Evolutionary conservation across 2,888 invertebrate genomes (phyloP).

Genomic region (Coecobrya sp.): DNA sequence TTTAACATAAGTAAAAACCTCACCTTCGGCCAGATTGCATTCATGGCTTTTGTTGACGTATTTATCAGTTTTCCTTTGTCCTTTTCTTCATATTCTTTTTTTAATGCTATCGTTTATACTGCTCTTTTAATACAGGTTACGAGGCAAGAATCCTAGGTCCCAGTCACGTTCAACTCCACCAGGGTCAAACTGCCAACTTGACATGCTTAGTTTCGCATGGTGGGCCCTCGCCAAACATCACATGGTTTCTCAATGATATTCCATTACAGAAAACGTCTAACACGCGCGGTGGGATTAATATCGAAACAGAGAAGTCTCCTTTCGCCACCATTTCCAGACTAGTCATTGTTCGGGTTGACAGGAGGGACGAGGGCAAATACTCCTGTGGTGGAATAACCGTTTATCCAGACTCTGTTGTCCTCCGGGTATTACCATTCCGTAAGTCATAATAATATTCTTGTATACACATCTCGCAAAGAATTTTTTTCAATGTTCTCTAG

Average conservation of each 20-base stretch:
- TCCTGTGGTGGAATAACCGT: slow-evolving; percentile 84
- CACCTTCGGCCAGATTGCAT: background rate
- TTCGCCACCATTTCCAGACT: slow-evolving; percentile 82
- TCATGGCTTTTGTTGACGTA: background rate
- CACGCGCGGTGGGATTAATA: slow-evolving; percentile 82
- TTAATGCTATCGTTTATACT: background rate
- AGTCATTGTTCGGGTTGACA: slow-evolving; percentile 82
- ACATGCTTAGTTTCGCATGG: slow-evolving; percentile 84
- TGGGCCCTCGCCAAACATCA: slow-evolving; percentile 82
- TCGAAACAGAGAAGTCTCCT: slow-evolving; percentile 83
- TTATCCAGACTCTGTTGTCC: slow-evolving; percentile 82
- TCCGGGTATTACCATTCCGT: slow-evolving; percentile 77
- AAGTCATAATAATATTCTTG: slow-evolving; percentile 50
- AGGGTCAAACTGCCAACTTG: slow-evolving; percentile 83
- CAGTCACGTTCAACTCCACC: slow-evolving; percentile 70
- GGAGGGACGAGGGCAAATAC: slow-evolving; percentile 84
- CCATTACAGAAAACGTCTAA: slow-evolving; percentile 82
- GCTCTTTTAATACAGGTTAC: slow-evolving; percentile 70
- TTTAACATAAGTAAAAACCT: background rate
- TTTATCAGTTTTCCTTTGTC: background rate
- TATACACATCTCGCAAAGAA: background rate
- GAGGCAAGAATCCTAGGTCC: slow-evolving; percentile 85
- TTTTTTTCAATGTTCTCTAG: background rate
- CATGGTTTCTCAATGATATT: slow-evolving; percentile 85
- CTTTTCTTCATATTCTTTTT: background rate